Evolutionary conservation across 2,888 invertebrate species (phyloP).

Genomic region (Lepidocyrtoides sp.): DNA sequence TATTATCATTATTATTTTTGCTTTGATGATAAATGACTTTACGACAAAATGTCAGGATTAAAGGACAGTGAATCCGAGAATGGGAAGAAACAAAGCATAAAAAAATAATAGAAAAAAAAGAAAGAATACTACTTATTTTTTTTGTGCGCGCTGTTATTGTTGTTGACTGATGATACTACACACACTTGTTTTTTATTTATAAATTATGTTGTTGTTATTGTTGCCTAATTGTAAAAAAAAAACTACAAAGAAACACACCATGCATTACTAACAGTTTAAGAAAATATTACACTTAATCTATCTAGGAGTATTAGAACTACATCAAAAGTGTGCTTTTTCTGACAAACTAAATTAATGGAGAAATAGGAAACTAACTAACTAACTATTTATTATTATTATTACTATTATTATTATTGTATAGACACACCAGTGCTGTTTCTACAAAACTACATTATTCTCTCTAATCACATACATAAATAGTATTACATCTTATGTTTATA

Average conservation of each 20-base stretch:
- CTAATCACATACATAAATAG: not conserved
- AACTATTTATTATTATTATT: not conserved
- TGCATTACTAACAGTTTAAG: slow-evolving; percentile 25
- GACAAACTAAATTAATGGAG: not conserved
- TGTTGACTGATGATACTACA: slow-evolving; percentile 47
- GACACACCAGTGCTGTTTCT: slow-evolving; percentile 48
- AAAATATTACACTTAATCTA: slow-evolving; percentile 52
- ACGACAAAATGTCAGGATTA: not conserved
- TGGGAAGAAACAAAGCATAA: not conserved
- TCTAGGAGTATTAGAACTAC: slow-evolving; percentile 73
- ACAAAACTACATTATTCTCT: not conserved
- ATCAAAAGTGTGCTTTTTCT: slow-evolving; percentile 77
- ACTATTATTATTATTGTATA: not conserved
- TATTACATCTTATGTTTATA: not conserved
- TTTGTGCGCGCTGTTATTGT: slow-evolving; percentile 37
- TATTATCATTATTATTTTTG: slow-evolving; percentile 1
- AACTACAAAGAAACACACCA: not conserved
- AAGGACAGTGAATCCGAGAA: not conserved
- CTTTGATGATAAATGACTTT: not conserved
- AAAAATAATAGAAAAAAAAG: not conserved
- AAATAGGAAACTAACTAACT: slow-evolving; percentile 18
- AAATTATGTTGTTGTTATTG: slow-evolving; percentile 7
- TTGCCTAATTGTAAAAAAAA: slow-evolving; percentile 41
- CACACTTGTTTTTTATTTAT: not conserved
- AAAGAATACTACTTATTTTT: slow-evolving; percentile 2